These are phyloP conservation scores for Isotomurus palustris DNA, from an alignment of 2,888 invertebrate genomes.

Conservation along the genomic window DNA sequence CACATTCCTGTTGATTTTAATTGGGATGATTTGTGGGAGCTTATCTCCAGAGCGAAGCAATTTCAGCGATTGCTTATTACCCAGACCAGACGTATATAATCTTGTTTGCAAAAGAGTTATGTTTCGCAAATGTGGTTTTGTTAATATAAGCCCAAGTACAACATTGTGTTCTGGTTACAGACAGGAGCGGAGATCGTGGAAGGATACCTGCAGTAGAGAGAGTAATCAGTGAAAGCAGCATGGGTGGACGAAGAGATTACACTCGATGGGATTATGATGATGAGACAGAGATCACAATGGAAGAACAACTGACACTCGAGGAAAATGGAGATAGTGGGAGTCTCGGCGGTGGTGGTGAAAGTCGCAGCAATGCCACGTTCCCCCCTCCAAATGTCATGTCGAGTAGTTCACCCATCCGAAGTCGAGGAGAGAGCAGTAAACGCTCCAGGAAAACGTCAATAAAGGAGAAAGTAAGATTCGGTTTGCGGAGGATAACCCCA, in stretches of 20 bases:
- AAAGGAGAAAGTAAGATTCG: conserved; percentile 38
- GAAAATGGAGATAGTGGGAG: conserved; percentile 34
- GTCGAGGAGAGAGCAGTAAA: conserved; percentile 28
- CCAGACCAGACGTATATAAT: no score
- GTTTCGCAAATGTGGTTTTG: no score
- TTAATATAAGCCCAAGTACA: no score
- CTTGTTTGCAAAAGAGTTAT: no score
- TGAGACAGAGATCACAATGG: conserved; percentile 45
- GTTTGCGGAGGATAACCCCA: no score
- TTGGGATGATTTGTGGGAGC: no score
- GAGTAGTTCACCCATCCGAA: conserved; percentile 34
- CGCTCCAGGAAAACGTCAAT: conserved; percentile 36
- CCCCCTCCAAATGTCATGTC: conserved; percentile 37
- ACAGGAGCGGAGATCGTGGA: not conserved
- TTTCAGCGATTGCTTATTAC: no score
- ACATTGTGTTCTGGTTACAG: no score
- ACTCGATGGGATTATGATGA: conserved; percentile 44
- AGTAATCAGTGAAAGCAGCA: conserved; percentile 25
- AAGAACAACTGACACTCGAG: conserved; percentile 44
- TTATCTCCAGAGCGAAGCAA: no score
- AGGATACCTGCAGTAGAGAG: not conserved
- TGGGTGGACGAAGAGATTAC: conserved; percentile 43
- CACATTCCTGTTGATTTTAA: no score
- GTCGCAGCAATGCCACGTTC: conserved; percentile 33
- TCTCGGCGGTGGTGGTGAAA: conserved; percentile 23